These are phyloP conservation scores for Stegastes partitus DNA, from an alignment of 2,113 vertebrate species.

Conservation along the genomic window DNA sequence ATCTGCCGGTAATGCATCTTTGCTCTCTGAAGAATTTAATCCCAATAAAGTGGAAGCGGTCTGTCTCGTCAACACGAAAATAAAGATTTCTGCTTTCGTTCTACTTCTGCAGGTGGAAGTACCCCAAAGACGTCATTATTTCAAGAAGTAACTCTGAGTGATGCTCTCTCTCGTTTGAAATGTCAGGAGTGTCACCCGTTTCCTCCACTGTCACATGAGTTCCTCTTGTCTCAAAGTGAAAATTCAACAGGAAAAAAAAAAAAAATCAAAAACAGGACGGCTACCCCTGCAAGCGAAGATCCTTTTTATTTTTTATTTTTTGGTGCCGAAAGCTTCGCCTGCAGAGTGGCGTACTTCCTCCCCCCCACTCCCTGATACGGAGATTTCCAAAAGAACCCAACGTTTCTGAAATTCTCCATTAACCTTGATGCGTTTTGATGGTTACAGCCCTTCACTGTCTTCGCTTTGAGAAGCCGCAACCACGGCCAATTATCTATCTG, in stretches of 20 bases:
- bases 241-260: neutral
- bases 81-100: conserved; percentile 43
- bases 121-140: conserved; percentile 33
- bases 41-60: conserved; percentile 33
- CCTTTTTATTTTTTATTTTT: too few species aligned
- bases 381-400: conserved; percentile 27
- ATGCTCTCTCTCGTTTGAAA: conserved; percentile 15
- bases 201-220: neutral
- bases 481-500: conserved; percentile 59
- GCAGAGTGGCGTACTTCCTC: neutral
- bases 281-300: neutral
- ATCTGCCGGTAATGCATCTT: conserved; percentile 30
- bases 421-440: conserved; percentile 65
- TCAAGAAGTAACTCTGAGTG: conserved; percentile 18
- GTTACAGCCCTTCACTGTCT: conserved; percentile 52
- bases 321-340: conserved; percentile 17
- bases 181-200: conserved; percentile 21
- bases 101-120: conserved; percentile 16
- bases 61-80: conserved; percentile 34
- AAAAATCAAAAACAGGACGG: conserved; percentile 8
- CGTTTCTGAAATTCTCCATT: conserved; percentile 54
- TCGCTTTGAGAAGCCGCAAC: conserved; percentile 42
- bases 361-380: neutral
- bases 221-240: neutral
- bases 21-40: conserved; percentile 25